These are phyloP conservation scores for Pristionchus mayeri DNA, from an alignment of 2,888 invertebrate genomes.

Conservation along the genomic window DNA sequence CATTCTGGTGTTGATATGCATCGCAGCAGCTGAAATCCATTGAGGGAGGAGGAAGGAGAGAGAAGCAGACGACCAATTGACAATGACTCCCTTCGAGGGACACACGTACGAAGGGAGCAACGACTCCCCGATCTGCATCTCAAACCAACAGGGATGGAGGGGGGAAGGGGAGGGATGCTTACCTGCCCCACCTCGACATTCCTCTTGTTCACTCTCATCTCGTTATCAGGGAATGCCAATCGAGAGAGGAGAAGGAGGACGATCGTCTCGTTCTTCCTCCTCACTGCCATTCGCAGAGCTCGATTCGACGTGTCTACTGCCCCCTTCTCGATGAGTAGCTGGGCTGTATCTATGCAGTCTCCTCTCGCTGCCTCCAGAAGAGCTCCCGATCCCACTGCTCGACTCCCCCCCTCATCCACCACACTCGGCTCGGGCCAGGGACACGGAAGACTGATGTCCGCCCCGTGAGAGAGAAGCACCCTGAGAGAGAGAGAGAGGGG, in stretches of 20 bases:
- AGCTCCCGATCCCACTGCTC: conserved; percentile 76
- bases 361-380: conserved; percentile 84
- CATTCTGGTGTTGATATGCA: conserved; percentile 88
- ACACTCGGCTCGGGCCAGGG: too few relatives aligned
- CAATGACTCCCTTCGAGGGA: conserved; percentile 86
- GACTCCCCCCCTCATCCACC: conserved; percentile 67
- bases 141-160: neutral
- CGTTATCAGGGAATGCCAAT: conserved; percentile 84
- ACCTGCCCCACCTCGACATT: conserved; percentile 83
- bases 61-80: conserved; percentile 89
- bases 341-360: conserved; percentile 81
- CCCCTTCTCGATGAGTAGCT: conserved; percentile 85
- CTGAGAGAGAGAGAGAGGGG: too few relatives aligned
- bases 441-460: conserved; percentile 86
- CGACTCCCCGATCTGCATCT: conserved; percentile 64
- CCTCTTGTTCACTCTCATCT: conserved; percentile 92
- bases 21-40: conserved; percentile 86
- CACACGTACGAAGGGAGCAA: conserved; percentile 78
- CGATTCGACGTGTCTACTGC: conserved; percentile 90
- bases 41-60: conserved; percentile 83
- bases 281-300: conserved; percentile 81
- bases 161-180: neutral
- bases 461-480: conserved; percentile 82
- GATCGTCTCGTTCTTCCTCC: conserved; percentile 27
- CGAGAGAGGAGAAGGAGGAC: conserved; percentile 46